A percentile compares a stretch with the other conserved stretches of the same genome.
These are phyloP conservation scores for Aphaenogaster rudis DNA, from an alignment of 1,140 invertebrate species.

Conservation along the genomic window DNA sequence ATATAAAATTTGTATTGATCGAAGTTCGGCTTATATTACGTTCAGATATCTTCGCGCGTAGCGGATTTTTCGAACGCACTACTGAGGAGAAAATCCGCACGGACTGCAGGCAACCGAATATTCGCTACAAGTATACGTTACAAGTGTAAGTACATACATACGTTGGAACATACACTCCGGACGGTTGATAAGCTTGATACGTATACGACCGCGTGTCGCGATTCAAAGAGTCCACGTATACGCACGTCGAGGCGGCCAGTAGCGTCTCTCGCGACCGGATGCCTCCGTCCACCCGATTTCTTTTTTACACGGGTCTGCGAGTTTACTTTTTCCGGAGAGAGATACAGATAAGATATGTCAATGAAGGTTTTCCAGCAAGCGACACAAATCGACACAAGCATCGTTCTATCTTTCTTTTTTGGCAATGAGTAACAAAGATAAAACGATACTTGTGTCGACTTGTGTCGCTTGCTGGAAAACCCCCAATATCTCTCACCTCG, in stretches of 20 bases:
- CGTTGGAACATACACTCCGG: background rate
- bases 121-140: background rate
- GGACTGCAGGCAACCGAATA: background rate
- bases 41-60: background rate
- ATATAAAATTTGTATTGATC: background rate
- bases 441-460: no score
- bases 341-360: background rate
- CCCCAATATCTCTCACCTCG: conserved; percentile 7
- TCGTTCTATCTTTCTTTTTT: no score
- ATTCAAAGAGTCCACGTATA: conserved; percentile 70
- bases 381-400: no score
- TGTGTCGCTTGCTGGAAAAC: no score
- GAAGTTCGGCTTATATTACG: background rate
- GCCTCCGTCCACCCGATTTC: background rate
- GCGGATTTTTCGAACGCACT: background rate
- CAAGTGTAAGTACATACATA: background rate
- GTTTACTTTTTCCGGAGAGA: background rate
- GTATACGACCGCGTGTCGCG: conserved; percentile 64
- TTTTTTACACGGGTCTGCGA: background rate
- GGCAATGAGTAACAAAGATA: no score
- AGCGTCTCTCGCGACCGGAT: conserved; percentile 26
- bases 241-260: conserved; percentile 57
- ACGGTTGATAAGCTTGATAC: conserved; percentile 13
- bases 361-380: no score
- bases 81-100: background rate